Percentiles rank a stretch among this genome's conserved stretches.
Evolutionary conservation across 2,113 vertebrate species (phyloP).

Genomic region (Chionodraco myersi): DNA sequence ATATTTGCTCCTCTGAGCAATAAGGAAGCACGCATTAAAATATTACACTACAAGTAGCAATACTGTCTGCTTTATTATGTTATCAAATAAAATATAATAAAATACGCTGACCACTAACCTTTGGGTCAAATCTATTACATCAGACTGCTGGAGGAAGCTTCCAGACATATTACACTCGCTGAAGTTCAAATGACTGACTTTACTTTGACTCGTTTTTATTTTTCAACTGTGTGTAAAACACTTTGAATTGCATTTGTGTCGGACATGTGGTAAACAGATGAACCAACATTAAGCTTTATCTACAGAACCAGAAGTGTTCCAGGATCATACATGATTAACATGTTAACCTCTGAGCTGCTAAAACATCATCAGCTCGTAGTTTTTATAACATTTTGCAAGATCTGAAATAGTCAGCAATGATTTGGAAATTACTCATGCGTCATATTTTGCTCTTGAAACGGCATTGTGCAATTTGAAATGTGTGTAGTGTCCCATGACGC

Average conservation of each 20-base stretch:
- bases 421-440: background rate
- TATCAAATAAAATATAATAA: background rate
- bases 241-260: too few species aligned
- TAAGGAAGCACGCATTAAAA: too few species aligned
- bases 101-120: background rate
- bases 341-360: background rate
- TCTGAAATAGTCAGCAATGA: background rate
- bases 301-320: background rate
- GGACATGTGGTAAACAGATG: too few species aligned
- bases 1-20: too few species aligned
- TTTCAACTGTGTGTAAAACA: too few species aligned
- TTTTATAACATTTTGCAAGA: background rate
- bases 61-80: background rate
- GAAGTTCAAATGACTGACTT: background rate
- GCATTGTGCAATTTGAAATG: background rate
- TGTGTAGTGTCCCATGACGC: conserved; percentile 1
- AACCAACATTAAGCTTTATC: too few species aligned
- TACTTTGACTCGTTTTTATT: background rate
- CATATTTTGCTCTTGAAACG: background rate
- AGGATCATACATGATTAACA: background rate
- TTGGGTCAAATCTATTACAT: background rate
- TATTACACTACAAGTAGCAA: too few species aligned
- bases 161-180: background rate
- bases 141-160: background rate
- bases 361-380: background rate